phyloP scores from a whole-genome alignment of 2,888 invertebrate species.

The Campaea margaritaria region DNA sequence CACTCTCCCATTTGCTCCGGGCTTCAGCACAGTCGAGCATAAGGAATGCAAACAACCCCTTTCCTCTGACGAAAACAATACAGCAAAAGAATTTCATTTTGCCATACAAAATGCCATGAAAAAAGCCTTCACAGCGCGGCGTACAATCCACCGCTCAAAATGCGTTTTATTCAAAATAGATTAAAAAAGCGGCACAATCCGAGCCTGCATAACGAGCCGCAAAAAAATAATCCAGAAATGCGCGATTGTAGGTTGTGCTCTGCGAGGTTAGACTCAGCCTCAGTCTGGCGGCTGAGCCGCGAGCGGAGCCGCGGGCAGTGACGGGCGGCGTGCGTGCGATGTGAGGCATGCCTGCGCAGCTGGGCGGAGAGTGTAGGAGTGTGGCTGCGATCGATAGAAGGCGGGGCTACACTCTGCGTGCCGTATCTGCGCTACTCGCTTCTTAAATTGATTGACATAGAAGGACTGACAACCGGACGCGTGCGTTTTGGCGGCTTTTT shows the following conservation, averaged over 20 bases:
- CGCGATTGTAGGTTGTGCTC: constrained; percentile 22
- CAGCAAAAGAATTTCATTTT: constrained; percentile 1
- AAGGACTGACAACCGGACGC: constrained; percentile 75
- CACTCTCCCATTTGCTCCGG: no score
- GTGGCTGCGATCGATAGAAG: constrained; percentile 69
- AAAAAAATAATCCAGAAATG: constrained; percentile 30
- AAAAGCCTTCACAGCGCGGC: not conserved
- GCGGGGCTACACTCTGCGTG: constrained; percentile 75
- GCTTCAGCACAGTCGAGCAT: not conserved
- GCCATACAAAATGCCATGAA: not conserved
- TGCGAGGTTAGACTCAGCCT: not conserved
- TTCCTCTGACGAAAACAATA: not conserved
- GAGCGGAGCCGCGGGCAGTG: constrained; percentile 1
- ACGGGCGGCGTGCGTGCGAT: constrained; percentile 37
- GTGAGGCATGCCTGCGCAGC: constrained; percentile 63
- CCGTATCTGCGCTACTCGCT: constrained; percentile 60
- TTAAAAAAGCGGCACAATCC: constrained; percentile 31
- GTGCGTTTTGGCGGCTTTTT: constrained; percentile 68
- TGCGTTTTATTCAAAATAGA: constrained; percentile 23
- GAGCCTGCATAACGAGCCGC: constrained; percentile 25
- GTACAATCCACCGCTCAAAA: constrained; percentile 9
- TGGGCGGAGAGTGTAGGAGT: constrained; percentile 61
- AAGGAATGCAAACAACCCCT: not conserved
- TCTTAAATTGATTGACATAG: constrained; percentile 80
- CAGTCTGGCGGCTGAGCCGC: constrained; percentile 2